Base-by-base conservation (phyloP, 92 coral and sea anemone species). In the Zoanthus sansibaricus region DNA sequence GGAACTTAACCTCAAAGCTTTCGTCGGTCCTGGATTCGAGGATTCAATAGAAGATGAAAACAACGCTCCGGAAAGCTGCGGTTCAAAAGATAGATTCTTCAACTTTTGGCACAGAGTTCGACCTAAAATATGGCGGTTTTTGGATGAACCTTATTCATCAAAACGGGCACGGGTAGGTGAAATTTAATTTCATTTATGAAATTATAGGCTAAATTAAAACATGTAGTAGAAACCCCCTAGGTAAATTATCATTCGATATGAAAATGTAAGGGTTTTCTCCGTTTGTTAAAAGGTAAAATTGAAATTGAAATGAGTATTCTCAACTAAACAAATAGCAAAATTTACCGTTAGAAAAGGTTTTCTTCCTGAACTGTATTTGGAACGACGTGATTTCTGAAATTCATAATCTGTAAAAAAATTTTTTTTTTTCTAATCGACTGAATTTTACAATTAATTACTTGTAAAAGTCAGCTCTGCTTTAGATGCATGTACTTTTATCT, bases 1-100 rank as follows among this genome's bases (percentile, higher is more conserved):
- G 0, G 98, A 95, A 72, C 93, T 91, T 25, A 95, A 95, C 66
- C 86, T 95, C n/a, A 95, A 89, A 76, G 96, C 94, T 13, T 95
- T 95, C 46, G 98, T 95, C 11, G 98, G 98, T 8, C 98, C 98
- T 9, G 98, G 94, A 68, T 95, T 95, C 51, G 96, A 95, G 69
- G 92, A 89, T 30, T 71, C 89, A 7, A 82, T 86, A 73, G 56
- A 83, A 32, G 82, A 87, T 9, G 95, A 94, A 49, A 82, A 68
- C 33, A 88, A 82, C n/a, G 77, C 54, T 12, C 83, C 94, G 59
- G 94, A 58, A 37, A 30, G 91, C 21, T 75, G 86, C 17, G 87
- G 83, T 45, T 71, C 93, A 25, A 83, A 72, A 37, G 95, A 92
- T 54, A 75, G 82, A 77, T 83, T 76, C 30, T 79, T 83, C 9